Conservation (phyloP, 2,113 vertebrate species). For the Sciurus niger region DNA sequence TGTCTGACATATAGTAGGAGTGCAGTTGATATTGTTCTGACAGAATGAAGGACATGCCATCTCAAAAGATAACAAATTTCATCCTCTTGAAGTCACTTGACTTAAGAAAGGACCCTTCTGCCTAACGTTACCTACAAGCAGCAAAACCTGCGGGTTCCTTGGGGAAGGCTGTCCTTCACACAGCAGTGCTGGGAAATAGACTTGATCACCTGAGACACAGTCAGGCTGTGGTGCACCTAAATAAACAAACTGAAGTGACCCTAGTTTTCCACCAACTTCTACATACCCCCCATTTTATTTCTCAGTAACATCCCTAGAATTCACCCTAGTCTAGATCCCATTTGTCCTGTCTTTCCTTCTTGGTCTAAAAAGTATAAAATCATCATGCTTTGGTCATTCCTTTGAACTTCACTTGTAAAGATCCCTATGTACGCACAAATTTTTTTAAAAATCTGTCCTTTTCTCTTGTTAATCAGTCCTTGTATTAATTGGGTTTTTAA, state of each 20-base stretch:
- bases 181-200: neutral
- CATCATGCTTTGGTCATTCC: neutral
- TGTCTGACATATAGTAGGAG: neutral
- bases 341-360: neutral
- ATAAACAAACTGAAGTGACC: neutral
- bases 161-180: neutral
- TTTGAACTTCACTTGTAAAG: neutral
- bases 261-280: neutral
- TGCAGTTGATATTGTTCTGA: neutral
- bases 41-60: neutral
- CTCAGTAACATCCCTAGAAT: neutral
- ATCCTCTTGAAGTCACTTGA: neutral
- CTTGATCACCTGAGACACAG: neutral
- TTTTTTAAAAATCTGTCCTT: neutral
- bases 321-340: too few species aligned
- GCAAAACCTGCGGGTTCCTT: neutral
- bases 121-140: neutral
- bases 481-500: neutral
- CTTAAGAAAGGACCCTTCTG: neutral
- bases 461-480: neutral
- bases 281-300: neutral
- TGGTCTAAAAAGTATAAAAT: neutral
- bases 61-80: neutral
- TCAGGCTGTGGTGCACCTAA: neutral
- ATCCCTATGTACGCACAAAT: neutral